Evolutionary conservation across 1,140 invertebrate species (phyloP).

Genomic region (Aleiodes sp.): DNA sequence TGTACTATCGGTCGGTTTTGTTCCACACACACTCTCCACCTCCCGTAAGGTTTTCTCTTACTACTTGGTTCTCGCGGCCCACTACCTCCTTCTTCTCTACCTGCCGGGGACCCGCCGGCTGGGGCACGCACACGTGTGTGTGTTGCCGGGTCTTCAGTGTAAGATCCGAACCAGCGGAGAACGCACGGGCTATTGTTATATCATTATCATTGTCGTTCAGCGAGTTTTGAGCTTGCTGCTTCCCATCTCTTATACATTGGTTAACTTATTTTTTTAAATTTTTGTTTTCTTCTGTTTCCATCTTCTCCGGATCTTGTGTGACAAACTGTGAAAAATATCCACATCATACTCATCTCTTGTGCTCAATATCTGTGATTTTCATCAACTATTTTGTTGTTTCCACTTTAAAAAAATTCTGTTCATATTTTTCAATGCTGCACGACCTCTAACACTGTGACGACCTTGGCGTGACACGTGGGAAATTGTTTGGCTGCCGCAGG

Average conservation of each 20-base stretch:
- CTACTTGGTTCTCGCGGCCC: slow-evolving; percentile 31
- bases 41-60: not conserved
- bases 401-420: not conserved
- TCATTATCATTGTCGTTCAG: slow-evolving; percentile 62
- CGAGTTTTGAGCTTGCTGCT: slow-evolving; percentile 1
- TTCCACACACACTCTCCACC: slow-evolving; percentile 2
- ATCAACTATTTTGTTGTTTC: not conserved
- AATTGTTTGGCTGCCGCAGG: too few relatives aligned
- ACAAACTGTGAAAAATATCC: not conserved
- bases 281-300: not conserved
- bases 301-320: not conserved
- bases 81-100: slow-evolving; percentile 49
- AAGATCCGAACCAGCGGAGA: slow-evolving; percentile 66
- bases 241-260: not conserved
- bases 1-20: not conserved
- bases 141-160: slow-evolving; percentile 62
- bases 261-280: not conserved
- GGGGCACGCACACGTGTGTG: slow-evolving; percentile 54
- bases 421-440: not conserved
- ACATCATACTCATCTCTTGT: not conserved
- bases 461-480: not conserved
- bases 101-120: slow-evolving; percentile 43
- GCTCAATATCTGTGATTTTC: not conserved
- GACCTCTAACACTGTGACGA: not conserved
- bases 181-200: slow-evolving; percentile 66